phyloP scores from a whole-genome alignment of 92 coral and sea anemone genomes.

The Epizoanthus rinbou region DNA sequence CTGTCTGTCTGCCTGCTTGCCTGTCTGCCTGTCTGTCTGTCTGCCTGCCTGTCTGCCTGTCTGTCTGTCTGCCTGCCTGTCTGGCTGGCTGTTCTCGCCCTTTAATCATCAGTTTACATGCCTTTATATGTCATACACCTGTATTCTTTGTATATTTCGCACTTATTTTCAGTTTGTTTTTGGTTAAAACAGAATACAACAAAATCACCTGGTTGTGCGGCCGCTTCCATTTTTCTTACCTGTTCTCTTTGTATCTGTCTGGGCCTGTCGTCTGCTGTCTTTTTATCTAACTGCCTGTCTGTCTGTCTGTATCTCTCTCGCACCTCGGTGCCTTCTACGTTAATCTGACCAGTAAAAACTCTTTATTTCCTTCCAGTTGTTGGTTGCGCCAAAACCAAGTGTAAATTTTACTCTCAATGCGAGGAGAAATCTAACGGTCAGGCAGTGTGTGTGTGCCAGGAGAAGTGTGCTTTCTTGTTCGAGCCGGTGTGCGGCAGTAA shows the following conservation, averaged over 20 bases:
- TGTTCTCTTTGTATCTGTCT: neutral
- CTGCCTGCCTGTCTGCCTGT: too few species aligned
- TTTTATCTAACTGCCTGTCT: neutral
- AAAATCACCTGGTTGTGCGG: neutral
- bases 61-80: too few species aligned
- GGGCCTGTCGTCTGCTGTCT: too few species aligned
- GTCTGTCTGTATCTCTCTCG: neutral
- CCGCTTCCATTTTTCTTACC: too few species aligned
- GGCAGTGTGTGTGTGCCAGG: slow-evolving; percentile 82
- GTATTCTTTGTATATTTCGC: neutral
- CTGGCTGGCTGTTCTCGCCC: neutral
- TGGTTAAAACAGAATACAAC: too few species aligned
- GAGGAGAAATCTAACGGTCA: slow-evolving; percentile 77
- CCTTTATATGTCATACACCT: neutral
- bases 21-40: too few species aligned
- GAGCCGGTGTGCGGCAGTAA: slow-evolving; percentile 97
- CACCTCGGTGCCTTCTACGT: neutral
- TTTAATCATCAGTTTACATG: neutral
- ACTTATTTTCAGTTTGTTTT: too few species aligned
- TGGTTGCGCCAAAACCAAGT: slow-evolving; percentile 77
- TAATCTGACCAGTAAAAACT: neutral
- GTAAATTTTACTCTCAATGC: slow-evolving; percentile 83
- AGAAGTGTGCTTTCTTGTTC: slow-evolving; percentile 64
- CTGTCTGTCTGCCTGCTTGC: too few species aligned
- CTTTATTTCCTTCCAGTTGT: slow-evolving; percentile 46